Base-by-base conservation (phyloP, 2,888 invertebrate genomes). In the Adelognathus sp. region DNA sequence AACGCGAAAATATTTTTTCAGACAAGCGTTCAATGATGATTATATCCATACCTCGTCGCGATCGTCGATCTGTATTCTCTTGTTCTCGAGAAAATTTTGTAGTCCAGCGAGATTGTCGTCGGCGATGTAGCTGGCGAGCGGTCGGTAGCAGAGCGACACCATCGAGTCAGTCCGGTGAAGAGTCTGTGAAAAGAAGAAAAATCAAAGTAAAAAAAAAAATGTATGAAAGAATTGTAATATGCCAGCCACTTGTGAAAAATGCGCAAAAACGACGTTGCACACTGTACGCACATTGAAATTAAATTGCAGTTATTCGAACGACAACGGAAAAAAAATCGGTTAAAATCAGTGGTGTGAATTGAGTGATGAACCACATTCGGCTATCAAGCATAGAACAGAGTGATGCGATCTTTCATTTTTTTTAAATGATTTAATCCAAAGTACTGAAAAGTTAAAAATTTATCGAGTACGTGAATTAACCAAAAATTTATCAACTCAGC, bases 161-260 rank as follows among this genome's bases (percentile, higher is more conserved):
- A 97, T 97, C 93, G 97, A 97, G 94, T 97, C 97, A 92, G 95
- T 95, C 93, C 96, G 96, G 92, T 96, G 96, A 92, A 97, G 95
- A 92, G 96, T 96, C 97, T 97, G 93, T 70, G 89, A 90, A 87
- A 86, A 81, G 41, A 58, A 1, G 31, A 14, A 21, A 16, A 67
- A 46, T 67, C 21, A 39, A 41, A 66, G 56, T 39, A 58, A 39
- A 60, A 39, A 41, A 66, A 60, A 16, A 63, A 56, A 29, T 18
- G 36, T 46, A 27, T 27, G 5, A 29, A 75, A 71, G 11, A 21
- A 36, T 21, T 36, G n/a, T 7, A n/a, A 36, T 4, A 50, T 9
- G 50, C 39, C 16, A 46, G 29, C 18, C n/a, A 27, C 21, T 39
- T 29, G 46, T 29, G 31, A 50, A 36, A 64, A 27, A 46, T 18